A percentile compares a stretch with the other conserved stretches of the same genome.
These are phyloP conservation scores for Enteromius fasciolatus DNA, from an alignment of 2,797 vertebrate genomes.

Conservation along the genomic window DNA sequence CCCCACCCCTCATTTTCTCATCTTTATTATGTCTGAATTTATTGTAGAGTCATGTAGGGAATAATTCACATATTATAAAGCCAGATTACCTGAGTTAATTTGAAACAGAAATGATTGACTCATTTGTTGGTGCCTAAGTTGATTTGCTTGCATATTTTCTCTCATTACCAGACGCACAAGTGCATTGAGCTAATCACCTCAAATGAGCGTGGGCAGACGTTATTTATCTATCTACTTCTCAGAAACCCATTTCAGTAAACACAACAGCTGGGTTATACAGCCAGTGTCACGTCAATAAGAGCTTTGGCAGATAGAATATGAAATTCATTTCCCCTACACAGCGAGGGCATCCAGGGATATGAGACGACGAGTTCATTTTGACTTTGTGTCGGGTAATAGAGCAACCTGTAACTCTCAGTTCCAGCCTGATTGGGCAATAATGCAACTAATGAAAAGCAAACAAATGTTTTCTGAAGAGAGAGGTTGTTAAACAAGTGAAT, in stretches of 20 bases:
- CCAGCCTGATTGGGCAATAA: slow-evolving; percentile 19
- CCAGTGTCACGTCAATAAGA: slow-evolving; percentile 1
- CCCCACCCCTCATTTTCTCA: neutral
- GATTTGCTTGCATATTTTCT: slow-evolving; percentile 48
- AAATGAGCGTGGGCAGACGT: slow-evolving; percentile 2
- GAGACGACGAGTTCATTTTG: slow-evolving; percentile 21
- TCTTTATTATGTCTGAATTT: slow-evolving; percentile 8
- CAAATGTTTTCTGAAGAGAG: neutral
- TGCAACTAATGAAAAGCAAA: slow-evolving; percentile 34
- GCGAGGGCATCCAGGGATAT: slow-evolving; percentile 10
- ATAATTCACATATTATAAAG: neutral
- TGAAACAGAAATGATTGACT: slow-evolving; percentile 19
- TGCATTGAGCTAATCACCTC: slow-evolving; percentile 18
- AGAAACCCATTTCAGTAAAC: slow-evolving; percentile 29
- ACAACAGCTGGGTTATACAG: slow-evolving; percentile 24
- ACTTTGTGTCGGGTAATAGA: slow-evolving; percentile 4
- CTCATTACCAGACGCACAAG: slow-evolving; percentile 31
- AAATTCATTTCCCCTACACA: neutral
- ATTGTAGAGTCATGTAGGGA: neutral
- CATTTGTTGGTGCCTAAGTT: slow-evolving; percentile 21
- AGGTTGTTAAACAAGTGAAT: neutral
- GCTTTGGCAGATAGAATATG: slow-evolving; percentile 33
- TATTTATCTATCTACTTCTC: slow-evolving; percentile 30
- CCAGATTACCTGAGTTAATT: slow-evolving; percentile 13
- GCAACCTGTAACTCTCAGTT: neutral